These are phyloP conservation scores for Drosophila eohydei DNA, from an alignment of 2,888 invertebrate species.

Conservation along the genomic window DNA sequence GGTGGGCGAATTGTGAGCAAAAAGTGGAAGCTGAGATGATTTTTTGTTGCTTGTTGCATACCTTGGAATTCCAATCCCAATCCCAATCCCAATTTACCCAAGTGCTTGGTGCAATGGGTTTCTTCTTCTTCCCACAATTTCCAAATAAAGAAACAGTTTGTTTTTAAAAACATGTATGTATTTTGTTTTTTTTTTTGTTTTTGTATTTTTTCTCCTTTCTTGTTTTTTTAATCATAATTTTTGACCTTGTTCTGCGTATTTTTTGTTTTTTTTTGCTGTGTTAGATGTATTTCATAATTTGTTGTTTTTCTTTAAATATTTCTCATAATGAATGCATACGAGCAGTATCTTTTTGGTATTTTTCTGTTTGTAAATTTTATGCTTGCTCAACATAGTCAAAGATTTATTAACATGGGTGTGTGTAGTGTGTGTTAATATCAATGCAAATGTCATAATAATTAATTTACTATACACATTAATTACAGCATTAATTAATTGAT, in stretches of 20 bases:
- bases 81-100: no score
- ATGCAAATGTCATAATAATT: slow-evolving; percentile 66
- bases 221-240: slow-evolving; percentile 45
- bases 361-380: slow-evolving; percentile 10
- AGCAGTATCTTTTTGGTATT: slow-evolving; percentile 24
- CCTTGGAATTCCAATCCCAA: no score
- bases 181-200: slow-evolving; percentile 36
- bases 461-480: slow-evolving; percentile 75
- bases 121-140: not conserved
- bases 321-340: slow-evolving; percentile 45
- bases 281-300: slow-evolving; percentile 30
- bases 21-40: no score
- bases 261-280: slow-evolving; percentile 23
- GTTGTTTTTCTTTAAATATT: slow-evolving; percentile 30
- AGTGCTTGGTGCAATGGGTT: no score
- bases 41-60: no score
- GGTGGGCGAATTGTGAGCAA: no score
- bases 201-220: slow-evolving; percentile 33
- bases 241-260: slow-evolving; percentile 36
- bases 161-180: slow-evolving; percentile 72
- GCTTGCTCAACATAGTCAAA: slow-evolving; percentile 45
- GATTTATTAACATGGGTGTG: slow-evolving; percentile 45
- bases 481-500: slow-evolving; percentile 71
- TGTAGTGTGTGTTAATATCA: slow-evolving; percentile 38
- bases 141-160: slow-evolving; percentile 27